phyloP scores from a whole-genome alignment of 1,140 invertebrate species.

The Galleria mellonella region DNA sequence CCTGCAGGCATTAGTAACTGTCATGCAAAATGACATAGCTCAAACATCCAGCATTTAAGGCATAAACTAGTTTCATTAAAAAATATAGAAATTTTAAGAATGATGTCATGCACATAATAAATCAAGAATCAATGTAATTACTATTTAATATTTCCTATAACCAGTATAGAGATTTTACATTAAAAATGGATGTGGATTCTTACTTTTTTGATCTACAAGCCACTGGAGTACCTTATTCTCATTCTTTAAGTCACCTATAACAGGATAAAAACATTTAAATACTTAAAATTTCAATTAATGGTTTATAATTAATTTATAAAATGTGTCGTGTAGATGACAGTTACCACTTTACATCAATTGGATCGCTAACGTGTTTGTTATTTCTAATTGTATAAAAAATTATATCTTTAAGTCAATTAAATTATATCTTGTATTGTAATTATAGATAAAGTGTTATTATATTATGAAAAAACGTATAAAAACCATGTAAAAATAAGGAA shows the following conservation, averaged over 20 bases:
- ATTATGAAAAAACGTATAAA: too few relatives aligned
- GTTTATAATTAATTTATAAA: too few relatives aligned
- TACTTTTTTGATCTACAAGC: constrained; percentile 96
- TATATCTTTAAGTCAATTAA: too few relatives aligned
- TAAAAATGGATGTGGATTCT: constrained; percentile 77
- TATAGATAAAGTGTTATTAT: too few relatives aligned
- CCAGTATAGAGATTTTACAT: constrained; percentile 30
- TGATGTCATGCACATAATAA: constrained; percentile 69
- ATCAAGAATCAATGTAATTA: constrained; percentile 39
- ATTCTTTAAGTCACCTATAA: constrained; percentile 94
- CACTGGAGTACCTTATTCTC: constrained; percentile 96
- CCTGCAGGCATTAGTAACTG: constrained; percentile 76
- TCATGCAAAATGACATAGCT: constrained; percentile 75
- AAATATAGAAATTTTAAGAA: constrained; percentile 47
- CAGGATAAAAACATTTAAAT: constrained; percentile 37
- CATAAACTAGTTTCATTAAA: constrained; percentile 52
- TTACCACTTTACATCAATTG: too few relatives aligned
- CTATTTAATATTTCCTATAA: constrained; percentile 30
- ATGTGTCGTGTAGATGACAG: too few relatives aligned
- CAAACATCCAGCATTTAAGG: constrained; percentile 69
- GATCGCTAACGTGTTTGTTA: too few relatives aligned
- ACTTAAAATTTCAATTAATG: background rate
- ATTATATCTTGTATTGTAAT: too few relatives aligned
- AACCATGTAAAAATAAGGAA: too few relatives aligned
- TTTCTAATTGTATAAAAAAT: too few relatives aligned